A percentile compares a stretch with the other conserved stretches of the same genome.
phyloP scores from a whole-genome alignment of 2,888 invertebrate genomes.

The Athrips mouffetella region DNA sequence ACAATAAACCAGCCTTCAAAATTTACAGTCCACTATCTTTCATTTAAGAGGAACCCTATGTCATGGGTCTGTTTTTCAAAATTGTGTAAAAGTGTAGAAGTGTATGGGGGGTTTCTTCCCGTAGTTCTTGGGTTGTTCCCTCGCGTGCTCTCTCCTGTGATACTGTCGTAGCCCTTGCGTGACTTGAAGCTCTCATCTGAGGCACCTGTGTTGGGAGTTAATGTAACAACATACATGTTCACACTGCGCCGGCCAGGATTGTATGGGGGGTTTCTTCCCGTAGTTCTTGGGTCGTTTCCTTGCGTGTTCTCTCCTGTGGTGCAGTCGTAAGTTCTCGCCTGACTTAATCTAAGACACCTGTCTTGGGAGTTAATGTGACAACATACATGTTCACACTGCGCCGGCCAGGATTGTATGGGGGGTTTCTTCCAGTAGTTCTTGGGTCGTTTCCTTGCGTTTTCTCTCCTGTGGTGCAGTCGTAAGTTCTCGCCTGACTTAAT shows the following conservation, averaged over 20 bases:
- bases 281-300: slow-evolving; percentile 55
- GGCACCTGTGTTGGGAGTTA: too few species aligned
- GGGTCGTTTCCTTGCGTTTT: slow-evolving; percentile 55
- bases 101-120: slow-evolving; percentile 47
- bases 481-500: too few species aligned
- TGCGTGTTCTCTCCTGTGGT: slow-evolving; percentile 57
- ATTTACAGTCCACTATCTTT: too few species aligned
- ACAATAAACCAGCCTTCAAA: too few species aligned
- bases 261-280: slow-evolving; percentile 47
- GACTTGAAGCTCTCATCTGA: too few species aligned
- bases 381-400: slow-evolving; percentile 56
- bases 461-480: slow-evolving; percentile 52
- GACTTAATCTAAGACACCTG: too few species aligned
- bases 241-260: slow-evolving; percentile 52
- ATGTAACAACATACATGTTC: slow-evolving; percentile 50
- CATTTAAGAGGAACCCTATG: too few species aligned
- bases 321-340: slow-evolving; percentile 53
- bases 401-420: slow-evolving; percentile 47
- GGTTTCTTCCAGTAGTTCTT: slow-evolving; percentile 59
- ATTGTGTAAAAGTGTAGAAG: slow-evolving; percentile 24
- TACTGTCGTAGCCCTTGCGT: slow-evolving; percentile 53
- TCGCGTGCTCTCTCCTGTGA: slow-evolving; percentile 54
- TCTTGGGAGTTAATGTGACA: neutral
- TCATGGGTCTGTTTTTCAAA: too few species aligned
- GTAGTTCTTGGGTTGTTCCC: slow-evolving; percentile 55